Percentiles rank a stretch among this genome's conserved stretches.
phyloP scores from a whole-genome alignment of 2,113 vertebrate species.

The Hoplias malabaricus region DNA sequence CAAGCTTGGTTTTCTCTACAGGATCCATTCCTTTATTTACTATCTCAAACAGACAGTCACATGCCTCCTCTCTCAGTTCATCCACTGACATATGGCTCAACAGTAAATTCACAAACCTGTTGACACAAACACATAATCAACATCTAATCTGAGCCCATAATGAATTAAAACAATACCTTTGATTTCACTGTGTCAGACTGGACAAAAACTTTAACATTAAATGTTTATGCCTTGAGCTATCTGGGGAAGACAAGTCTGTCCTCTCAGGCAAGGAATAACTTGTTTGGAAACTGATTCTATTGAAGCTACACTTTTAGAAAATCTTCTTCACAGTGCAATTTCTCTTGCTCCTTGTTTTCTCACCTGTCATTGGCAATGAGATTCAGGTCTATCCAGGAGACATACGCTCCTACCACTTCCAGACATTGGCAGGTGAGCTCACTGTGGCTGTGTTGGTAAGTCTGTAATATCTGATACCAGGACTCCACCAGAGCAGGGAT shows the following conservation, averaged over 20 bases:
- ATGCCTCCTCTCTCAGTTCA: conserved; percentile 95
- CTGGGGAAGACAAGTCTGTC: too few relatives aligned
- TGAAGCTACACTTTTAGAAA: background rate
- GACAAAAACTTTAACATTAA: background rate
- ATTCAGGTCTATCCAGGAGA: conserved; percentile 98
- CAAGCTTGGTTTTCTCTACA: conserved; percentile 94
- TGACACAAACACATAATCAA: background rate
- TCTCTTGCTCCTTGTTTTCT: background rate
- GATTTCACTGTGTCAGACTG: background rate
- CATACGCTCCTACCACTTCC: conserved; percentile 96
- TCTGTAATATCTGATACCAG: conserved; percentile 97
- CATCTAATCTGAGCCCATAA: background rate
- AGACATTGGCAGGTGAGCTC: conserved; percentile 98
- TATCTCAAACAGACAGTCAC: conserved; percentile 97
- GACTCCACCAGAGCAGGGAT: conserved; percentile 96
- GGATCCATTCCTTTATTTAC: conserved; percentile 99
- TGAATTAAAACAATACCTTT: background rate
- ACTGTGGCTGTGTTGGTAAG: conserved; percentile 89
- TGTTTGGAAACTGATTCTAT: too few relatives aligned
- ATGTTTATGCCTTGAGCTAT: background rate
- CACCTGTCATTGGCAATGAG: conserved; percentile 98
- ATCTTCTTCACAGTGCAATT: background rate
- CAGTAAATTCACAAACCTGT: conserved; percentile 95
- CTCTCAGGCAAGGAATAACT: too few relatives aligned
- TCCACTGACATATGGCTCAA: conserved; percentile 97